These are phyloP conservation scores for Champsocephalus gunnari DNA, from an alignment of 2,797 vertebrate species.

Conservation along the genomic window DNA sequence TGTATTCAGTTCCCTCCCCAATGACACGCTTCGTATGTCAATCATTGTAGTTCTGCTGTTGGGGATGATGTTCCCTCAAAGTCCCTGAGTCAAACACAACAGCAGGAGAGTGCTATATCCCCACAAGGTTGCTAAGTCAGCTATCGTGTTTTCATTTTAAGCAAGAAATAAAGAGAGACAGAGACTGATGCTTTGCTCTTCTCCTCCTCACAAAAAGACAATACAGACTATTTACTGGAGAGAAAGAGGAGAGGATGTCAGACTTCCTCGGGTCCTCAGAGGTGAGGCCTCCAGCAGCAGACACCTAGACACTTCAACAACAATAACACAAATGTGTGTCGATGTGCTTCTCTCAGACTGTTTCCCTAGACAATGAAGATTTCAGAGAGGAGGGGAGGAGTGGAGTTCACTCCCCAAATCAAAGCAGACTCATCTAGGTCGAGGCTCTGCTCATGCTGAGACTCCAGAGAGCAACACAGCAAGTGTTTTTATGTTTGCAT, in stretches of 20 bases:
- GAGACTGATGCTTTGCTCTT: conserved; percentile 44
- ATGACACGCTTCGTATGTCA: conserved; percentile 23
- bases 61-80: conserved; percentile 10
- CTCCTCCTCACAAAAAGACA: conserved; percentile 59
- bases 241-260: conserved; percentile 52
- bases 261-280: conserved; percentile 54
- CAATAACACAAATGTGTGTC: conserved; percentile 39
- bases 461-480: conserved; percentile 16
- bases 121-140: conserved; percentile 46
- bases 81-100: conserved; percentile 16
- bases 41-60: not conserved
- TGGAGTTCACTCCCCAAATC: conserved; percentile 59
- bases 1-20: not conserved
- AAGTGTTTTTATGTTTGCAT: conserved; percentile 9
- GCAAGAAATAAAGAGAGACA: conserved; percentile 49
- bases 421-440: conserved; percentile 78
- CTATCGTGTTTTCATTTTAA: conserved; percentile 55
- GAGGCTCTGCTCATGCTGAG: conserved; percentile 35
- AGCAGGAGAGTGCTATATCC: conserved; percentile 32
- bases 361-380: conserved; percentile 51
- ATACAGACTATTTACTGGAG: conserved; percentile 56
- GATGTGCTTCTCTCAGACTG: not conserved
- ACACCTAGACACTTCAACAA: conserved; percentile 53
- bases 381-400: conserved; percentile 29
- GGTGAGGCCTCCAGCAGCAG: conserved; percentile 60